These are phyloP conservation scores for Rallus crepitans DNA, from an alignment of 2,797 vertebrate genomes.

Conservation along the genomic window DNA sequence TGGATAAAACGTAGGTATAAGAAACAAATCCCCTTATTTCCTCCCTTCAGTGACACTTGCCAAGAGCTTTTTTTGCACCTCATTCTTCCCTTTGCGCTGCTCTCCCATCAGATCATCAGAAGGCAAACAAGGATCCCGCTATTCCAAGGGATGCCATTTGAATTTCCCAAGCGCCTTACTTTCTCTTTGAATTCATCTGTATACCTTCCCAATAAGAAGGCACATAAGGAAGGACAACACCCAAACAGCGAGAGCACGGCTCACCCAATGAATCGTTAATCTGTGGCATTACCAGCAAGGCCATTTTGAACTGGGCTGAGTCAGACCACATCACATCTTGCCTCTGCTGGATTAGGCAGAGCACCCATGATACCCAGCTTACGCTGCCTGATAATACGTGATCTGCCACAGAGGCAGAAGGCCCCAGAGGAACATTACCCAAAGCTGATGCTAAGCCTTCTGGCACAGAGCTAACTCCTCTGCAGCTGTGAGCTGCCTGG, in stretches of 20 bases:
- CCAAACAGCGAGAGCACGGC: fast-evolving
- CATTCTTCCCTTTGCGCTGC: neutral
- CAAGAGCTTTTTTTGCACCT: neutral
- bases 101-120: neutral
- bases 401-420: neutral
- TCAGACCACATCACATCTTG: fast-evolving
- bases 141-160: neutral
- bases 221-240: neutral
- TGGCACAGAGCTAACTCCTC: neutral
- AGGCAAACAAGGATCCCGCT: neutral
- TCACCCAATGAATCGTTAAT: neutral
- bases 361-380: neutral
- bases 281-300: neutral
- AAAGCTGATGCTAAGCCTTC: neutral
- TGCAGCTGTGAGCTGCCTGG: fast-evolving
- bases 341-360: neutral
- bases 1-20: neutral
- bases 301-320: neutral
- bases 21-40: neutral
- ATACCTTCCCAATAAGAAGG: neutral
- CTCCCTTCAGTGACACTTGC: neutral
- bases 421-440: neutral
- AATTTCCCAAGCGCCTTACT: neutral
- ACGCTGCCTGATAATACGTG: neutral
- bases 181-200: neutral